Base-by-base conservation (phyloP, 30 jellyfish, hydroid and myxozoan species). In the Turritopsis dohrnii region DNA sequence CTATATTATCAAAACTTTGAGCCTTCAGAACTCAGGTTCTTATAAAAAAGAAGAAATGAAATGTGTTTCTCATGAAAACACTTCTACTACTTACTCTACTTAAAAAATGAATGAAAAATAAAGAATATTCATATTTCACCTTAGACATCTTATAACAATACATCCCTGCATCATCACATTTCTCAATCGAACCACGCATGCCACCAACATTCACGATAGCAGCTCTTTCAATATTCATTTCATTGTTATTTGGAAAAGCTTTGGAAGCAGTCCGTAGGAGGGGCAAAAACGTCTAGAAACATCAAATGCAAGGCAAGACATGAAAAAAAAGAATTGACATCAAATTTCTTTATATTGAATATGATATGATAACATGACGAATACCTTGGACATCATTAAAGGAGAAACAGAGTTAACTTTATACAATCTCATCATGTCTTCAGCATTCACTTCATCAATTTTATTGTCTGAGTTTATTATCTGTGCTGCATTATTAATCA, bases 401-500 rank as follows among this genome's bases (percentile, higher is more conserved):
- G 77, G 77, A n/a, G 77, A 23, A n/a, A 69, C 77, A 69, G 77
- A 23, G 30, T 69, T 69, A 17, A 69, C 77, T 27, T 69, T 21
- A 1, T 69, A 69, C 77, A 69, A 27, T n/a, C 30, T 27, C 28
- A 8, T 23, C 77, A 69, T n/a, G 17, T 27, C 77, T 69, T 69
- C 30, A 7, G 77, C 1, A 69, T 8, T 19, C 30, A 69, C 30
- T 7, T 23, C 16, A 7, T 69, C 31, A n/a, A 69, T 69, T 69
- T 69, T 23, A 69, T 27, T 69, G 9, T 69, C 77, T 8, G 31
- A 23, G 16, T 69, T 69, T 8, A n/a, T 69, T 9, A 21, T 1
- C 19, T 87, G 69, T 7, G 95, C 97, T 53, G 97, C 97, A 83
- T 91, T 91, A 82, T 84, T 91, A 16, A 91, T 87, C 53, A 91